Percentiles rank a stretch among this genome's conserved stretches.
phyloP scores from a whole-genome alignment of 2,888 invertebrate genomes.

The Xylota segnis region DNA sequence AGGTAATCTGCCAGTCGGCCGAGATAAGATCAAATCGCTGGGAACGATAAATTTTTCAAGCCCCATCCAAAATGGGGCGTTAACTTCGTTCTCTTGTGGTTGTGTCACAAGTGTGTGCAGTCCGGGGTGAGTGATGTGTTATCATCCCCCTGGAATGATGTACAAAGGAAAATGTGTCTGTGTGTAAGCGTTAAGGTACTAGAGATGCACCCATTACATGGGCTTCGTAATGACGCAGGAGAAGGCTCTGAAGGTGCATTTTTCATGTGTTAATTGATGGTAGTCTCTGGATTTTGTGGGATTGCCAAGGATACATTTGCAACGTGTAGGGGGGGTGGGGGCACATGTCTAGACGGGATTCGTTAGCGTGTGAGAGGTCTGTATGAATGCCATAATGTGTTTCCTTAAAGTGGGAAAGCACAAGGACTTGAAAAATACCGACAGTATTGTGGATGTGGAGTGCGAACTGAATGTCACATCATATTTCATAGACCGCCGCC shows the following conservation, averaged over 20 bases:
- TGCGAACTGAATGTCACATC: no score
- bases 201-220: constrained; percentile 19
- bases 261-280: constrained; percentile 52
- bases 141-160: constrained; percentile 68
- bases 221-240: background rate
- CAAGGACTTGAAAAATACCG: no score
- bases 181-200: constrained; percentile 44
- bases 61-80: constrained; percentile 71
- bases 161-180: constrained; percentile 32
- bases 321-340: constrained; percentile 1
- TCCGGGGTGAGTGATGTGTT: constrained; percentile 71
- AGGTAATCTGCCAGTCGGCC: constrained; percentile 51
- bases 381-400: no score
- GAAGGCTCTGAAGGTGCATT: constrained; percentile 35
- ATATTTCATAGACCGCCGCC: no score
- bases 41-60: constrained; percentile 74
- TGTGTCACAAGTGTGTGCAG: constrained; percentile 72
- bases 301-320: background rate
- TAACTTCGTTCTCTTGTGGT: constrained; percentile 60
- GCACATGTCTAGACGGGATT: constrained; percentile 34
- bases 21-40: constrained; percentile 73
- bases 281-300: background rate
- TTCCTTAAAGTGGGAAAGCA: no score
- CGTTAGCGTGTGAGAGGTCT: constrained; percentile 1
- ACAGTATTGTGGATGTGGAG: no score